phyloP scores from a whole-genome alignment of 2,113 vertebrate genomes.

The Agapornis roseicollis region DNA sequence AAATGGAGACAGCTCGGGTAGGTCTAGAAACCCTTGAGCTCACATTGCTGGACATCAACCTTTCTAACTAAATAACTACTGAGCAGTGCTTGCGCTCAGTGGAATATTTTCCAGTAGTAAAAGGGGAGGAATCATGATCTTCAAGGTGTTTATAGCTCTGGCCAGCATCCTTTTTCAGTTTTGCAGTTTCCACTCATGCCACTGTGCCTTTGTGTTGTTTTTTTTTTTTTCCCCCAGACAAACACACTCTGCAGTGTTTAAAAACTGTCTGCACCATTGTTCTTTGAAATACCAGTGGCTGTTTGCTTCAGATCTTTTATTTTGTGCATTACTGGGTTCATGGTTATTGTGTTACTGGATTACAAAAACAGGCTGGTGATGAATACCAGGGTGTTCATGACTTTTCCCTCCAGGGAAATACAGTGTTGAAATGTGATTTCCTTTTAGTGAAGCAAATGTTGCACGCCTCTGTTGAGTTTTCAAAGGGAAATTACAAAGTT shows the following conservation, averaged over 20 bases:
- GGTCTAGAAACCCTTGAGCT: background rate
- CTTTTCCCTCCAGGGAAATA: background rate
- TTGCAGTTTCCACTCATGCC: background rate
- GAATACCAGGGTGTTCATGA: background rate
- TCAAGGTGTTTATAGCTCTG: background rate
- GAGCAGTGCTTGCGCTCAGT: background rate
- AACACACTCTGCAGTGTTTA: background rate
- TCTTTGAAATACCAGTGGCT: background rate
- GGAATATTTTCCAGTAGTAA: background rate
- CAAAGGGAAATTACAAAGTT: background rate
- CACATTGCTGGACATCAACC: background rate
- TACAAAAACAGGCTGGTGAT: background rate
- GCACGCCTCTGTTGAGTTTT: background rate
- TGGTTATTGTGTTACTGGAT: background rate
- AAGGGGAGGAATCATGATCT: background rate
- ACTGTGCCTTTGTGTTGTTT: background rate
- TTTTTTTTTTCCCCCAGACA: background rate
- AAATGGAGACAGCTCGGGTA: background rate
- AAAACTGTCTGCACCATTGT: background rate
- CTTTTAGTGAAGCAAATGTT: background rate
- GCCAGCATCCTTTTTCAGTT: background rate
- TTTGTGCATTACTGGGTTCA: background rate
- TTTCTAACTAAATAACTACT: background rate
- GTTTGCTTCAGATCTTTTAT: background rate
- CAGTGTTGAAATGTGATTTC: background rate